Evolutionary conservation across 53 echinoderm and acorn worm genomes (phyloP).

Genomic region (Echinometra lucunter): DNA sequence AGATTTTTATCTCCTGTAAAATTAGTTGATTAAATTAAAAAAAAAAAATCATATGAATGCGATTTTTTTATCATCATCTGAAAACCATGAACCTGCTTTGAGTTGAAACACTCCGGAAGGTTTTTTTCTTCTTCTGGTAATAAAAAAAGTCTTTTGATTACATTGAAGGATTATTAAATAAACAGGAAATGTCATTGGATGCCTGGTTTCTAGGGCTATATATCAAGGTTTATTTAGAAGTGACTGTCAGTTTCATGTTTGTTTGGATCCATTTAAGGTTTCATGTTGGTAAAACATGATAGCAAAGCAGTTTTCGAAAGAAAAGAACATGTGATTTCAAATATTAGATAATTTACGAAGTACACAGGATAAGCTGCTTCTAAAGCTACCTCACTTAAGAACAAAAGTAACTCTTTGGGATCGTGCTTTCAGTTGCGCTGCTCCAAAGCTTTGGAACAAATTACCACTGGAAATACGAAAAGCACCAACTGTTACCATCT

Average conservation of each 20-base stretch:
- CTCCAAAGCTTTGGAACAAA: no score
- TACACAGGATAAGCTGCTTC: no score
- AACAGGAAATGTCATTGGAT: constrained; percentile 29
- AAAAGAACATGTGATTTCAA: no score
- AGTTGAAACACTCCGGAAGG: not conserved
- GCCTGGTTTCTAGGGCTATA: not conserved
- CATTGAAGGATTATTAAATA: constrained; percentile 18
- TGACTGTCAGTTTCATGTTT: constrained; percentile 47
- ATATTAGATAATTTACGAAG: no score
- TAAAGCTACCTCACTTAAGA: no score
- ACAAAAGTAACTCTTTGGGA: no score
- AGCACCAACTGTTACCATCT: no score
- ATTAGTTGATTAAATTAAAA: not conserved
- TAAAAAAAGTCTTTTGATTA: not conserved
- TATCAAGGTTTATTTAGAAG: not conserved
- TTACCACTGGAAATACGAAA: no score
- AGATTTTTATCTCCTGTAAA: not conserved
- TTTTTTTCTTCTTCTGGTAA: not conserved
- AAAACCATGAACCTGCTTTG: not conserved
- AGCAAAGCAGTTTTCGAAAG: no score
- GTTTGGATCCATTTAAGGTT: not conserved
- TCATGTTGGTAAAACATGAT: not conserved
- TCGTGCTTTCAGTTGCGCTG: no score
- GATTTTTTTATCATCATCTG: not conserved
- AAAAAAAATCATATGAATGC: not conserved